Conservation (phyloP, 2,797 vertebrate genomes). For the Anas acuta region DNA sequence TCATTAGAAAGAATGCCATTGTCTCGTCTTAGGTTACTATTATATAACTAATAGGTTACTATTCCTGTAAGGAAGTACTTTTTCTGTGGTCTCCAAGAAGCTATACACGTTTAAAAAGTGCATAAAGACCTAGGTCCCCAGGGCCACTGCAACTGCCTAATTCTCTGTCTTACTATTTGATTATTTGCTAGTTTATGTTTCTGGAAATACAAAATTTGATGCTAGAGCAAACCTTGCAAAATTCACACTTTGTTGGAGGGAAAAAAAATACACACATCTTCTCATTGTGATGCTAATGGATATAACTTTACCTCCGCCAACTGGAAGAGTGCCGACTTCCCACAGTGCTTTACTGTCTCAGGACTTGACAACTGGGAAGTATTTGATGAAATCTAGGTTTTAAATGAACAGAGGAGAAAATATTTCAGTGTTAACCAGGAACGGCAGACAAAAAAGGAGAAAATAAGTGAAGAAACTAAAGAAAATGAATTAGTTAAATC, state of each 20-base stretch:
- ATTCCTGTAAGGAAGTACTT: neutral
- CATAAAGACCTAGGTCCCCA: neutral
- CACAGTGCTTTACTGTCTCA: conserved; percentile 88
- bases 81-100: neutral
- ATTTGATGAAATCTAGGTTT: conserved; percentile 83
- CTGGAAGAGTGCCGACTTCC: conserved; percentile 94
- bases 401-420: conserved; percentile 68
- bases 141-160: neutral
- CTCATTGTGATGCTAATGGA: neutral
- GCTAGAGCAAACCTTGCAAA: neutral
- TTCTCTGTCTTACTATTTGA: neutral
- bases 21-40: neutral
- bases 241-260: fast-evolving
- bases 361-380: conserved; percentile 80
- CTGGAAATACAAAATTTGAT: neutral
- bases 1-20: neutral
- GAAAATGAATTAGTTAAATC: neutral
- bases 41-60: neutral
- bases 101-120: neutral
- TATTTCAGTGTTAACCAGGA: neutral
- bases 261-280: neutral
- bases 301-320: conserved; percentile 89
- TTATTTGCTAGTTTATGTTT: neutral
- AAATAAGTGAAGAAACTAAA: neutral
- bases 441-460: neutral